phyloP scores from a whole-genome alignment of 2,113 vertebrate species.

The Nyctibius bracteatus region DNA sequence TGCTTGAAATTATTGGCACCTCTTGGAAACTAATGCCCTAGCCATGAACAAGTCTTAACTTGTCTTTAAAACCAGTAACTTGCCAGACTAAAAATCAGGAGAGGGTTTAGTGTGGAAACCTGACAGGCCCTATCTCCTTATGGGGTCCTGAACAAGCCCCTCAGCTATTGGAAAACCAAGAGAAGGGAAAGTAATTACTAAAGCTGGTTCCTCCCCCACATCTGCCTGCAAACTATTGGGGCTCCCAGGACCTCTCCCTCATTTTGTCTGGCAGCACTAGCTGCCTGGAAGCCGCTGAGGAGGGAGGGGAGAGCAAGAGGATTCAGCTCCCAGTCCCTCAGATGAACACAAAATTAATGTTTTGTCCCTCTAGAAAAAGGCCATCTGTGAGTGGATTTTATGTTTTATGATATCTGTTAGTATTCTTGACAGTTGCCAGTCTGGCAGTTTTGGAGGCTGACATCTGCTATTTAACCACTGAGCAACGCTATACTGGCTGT shows the following conservation, averaged over 20 bases:
- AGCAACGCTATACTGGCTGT: not conserved
- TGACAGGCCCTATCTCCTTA: not conserved
- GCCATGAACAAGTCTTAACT: not conserved
- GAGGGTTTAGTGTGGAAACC: not conserved
- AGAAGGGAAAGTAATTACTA: not conserved
- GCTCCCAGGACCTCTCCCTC: fast-evolving
- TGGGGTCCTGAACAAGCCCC: not conserved
- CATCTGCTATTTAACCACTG: constrained; percentile 25
- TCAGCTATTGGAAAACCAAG: not conserved
- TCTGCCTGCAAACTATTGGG: not conserved
- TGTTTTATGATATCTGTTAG: not conserved
- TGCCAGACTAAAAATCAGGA: not conserved
- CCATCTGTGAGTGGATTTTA: constrained; percentile 27
- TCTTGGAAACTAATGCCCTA: not conserved
- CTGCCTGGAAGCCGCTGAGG: not conserved
- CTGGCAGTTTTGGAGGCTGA: constrained; percentile 10
- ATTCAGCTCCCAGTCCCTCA: not conserved
- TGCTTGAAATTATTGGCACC: not conserved
- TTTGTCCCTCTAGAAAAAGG: not conserved
- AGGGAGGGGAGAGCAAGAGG: not conserved
- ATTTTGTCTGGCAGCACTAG: not conserved
- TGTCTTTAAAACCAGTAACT: not conserved
- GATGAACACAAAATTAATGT: not conserved
- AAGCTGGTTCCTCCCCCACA: not conserved
- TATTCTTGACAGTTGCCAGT: not conserved